A percentile compares a stretch with the other conserved stretches of the same genome.
Evolutionary conservation across 2,797 vertebrate genomes (phyloP).

Genomic region (Craterocephalus amniculus): DNA sequence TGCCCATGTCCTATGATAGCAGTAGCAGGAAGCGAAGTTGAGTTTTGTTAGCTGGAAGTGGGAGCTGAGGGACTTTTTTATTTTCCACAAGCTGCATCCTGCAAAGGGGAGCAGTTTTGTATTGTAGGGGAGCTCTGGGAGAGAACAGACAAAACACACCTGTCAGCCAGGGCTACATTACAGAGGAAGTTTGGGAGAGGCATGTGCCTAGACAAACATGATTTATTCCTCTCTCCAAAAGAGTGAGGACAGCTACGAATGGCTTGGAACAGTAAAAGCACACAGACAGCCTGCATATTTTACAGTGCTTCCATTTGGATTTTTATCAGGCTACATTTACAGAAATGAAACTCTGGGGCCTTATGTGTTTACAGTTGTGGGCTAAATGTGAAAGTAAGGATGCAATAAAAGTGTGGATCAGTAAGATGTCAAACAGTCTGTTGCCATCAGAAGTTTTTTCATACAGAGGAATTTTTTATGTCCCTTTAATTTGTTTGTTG

Average conservation of each 20-base stretch:
- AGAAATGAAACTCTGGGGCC: conserved; percentile 38
- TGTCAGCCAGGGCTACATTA: conserved; percentile 90
- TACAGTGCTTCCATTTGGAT: conserved; percentile 51
- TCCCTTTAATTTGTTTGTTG: conserved; percentile 26
- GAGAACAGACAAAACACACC: conserved; percentile 91
- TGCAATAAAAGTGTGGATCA: conserved; percentile 31
- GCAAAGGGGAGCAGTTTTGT: conserved; percentile 79
- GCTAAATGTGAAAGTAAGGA: conserved; percentile 41
- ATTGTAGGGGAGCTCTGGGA: conserved; percentile 90
- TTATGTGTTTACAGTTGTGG: conserved; percentile 49
- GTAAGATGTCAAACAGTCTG: conserved; percentile 42
- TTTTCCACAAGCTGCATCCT: conserved; percentile 96
- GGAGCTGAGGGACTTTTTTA: conserved; percentile 77
- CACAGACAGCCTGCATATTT: conserved; percentile 44
- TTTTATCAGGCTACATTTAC: conserved; percentile 45
- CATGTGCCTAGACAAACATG: conserved; percentile 89
- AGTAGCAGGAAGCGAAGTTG: conserved; percentile 64
- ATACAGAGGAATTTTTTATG: conserved; percentile 36
- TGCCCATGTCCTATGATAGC: conserved; percentile 45
- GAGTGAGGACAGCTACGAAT: conserved; percentile 86
- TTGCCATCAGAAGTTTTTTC: conserved; percentile 31
- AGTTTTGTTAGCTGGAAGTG: conserved; percentile 78
- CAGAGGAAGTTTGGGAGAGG: conserved; percentile 89
- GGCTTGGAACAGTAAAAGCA: conserved; percentile 62
- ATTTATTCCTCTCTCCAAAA: conserved; percentile 80